Evolutionary conservation across 2,888 invertebrate species (phyloP), one percentile per base, ranked within the genome.

Genomic region (Hypercompe scribonia): DNA sequence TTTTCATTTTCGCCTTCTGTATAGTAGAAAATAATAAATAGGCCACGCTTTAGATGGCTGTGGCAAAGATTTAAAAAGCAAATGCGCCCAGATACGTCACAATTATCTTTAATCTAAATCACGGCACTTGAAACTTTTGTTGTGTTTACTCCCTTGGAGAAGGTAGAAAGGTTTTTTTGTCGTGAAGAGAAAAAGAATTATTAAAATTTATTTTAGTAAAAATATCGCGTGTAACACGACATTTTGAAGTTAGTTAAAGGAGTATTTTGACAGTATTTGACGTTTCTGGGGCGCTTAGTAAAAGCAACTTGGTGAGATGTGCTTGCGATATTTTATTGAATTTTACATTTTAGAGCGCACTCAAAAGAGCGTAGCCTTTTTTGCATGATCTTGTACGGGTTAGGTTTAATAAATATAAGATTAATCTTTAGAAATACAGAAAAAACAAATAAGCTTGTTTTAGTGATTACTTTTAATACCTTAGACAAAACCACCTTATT

Each of bases 1-100:
- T 72, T 78, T 75, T 77, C 77, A 79, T 58, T 58, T 83, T 74
- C 74, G 70, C 71, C 72, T 73, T 72, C 64, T 82, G 4, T 66
- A 65, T 74, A 74, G 68, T 68, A 72, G 58, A 70, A 74, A 68
- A 46, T 21, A 21, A 31, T 15, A 54, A 42, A 36, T 54, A 28
- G 50, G 54, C 34, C 61, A n/a, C 10, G 33, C 42, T 33, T 61
- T 61, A 61, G 61, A 18, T 3, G 31, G 61, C 28, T n/a, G 28
- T 2, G 61, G 61, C 18, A 61, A 61, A 61, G 61, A 61, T 61
- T 61, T 61, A 28, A 5, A 31, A 5, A 0, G 7, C 18, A 31
- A 31, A 28, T 31, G 3, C 11, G 58, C 10, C 15, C 31, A 61
- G 61, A 61, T 18, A 31, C 28, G 31, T 31, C 61, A 61, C 5